Conservation (phyloP, 2,113 vertebrate species). For the Barbus barbus region DNA sequence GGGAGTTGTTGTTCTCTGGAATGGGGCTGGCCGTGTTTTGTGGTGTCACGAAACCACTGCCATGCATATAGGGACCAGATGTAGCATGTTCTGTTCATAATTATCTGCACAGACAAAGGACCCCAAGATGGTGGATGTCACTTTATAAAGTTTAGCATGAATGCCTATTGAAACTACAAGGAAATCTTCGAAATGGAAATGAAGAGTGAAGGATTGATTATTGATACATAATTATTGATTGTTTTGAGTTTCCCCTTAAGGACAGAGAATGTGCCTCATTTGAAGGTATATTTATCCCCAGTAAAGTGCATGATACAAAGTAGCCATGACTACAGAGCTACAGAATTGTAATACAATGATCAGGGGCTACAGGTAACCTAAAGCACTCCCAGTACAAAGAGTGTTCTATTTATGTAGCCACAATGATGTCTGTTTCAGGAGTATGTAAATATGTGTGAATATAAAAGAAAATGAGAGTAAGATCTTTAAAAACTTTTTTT, state of each 20-base stretch:
- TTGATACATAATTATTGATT: slow-evolving; percentile 10
- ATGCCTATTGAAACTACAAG: not conserved
- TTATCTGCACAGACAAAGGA: not conserved
- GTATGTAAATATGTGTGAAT: slow-evolving; percentile 48
- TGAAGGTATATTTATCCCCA: slow-evolving; percentile 29
- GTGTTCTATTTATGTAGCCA: slow-evolving; percentile 43
- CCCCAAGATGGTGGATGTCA: not conserved
- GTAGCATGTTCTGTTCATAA: slow-evolving; percentile 19
- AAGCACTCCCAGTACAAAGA: slow-evolving; percentile 20
- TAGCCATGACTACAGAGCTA: not conserved
- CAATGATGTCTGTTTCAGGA: slow-evolving; percentile 39
- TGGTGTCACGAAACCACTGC: slow-evolving; percentile 8
- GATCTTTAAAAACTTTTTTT: no score
- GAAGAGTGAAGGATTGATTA: slow-evolving; percentile 25
- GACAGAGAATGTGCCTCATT: slow-evolving; percentile 31
- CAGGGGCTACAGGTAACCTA: not conserved
- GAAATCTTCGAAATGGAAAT: not conserved
- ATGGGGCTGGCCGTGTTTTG: not conserved
- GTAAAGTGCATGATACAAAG: slow-evolving; percentile 40
- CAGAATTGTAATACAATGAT: not conserved
- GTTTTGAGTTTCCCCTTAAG: slow-evolving; percentile 23
- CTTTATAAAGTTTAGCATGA: not conserved
- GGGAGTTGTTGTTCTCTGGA: not conserved
- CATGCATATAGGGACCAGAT: slow-evolving; percentile 3
- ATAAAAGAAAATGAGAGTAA: slow-evolving; percentile 6